Conservation (phyloP, 2,113 vertebrate genomes). For the Chauna torquata region DNA sequence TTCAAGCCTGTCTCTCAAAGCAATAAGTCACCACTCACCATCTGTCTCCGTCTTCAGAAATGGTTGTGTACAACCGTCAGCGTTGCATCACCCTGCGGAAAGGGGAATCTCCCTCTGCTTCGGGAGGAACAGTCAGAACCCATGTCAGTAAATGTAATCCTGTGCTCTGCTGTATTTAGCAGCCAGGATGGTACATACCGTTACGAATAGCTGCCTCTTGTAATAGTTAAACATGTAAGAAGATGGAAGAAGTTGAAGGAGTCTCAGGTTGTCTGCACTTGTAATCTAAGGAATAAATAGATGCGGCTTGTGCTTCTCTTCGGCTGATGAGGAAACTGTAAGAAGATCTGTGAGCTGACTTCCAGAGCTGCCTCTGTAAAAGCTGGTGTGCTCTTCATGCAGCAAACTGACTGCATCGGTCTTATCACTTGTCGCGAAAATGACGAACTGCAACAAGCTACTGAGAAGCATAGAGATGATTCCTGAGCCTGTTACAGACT, state of each 20-base stretch:
- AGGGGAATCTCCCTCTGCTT: constrained; percentile 34
- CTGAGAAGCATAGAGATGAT: background rate
- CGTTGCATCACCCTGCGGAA: background rate
- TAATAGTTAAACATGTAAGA: constrained; percentile 1
- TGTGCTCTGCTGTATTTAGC: background rate
- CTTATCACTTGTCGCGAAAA: background rate
- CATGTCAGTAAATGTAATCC: constrained; percentile 26
- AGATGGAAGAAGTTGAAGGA: constrained; percentile 13
- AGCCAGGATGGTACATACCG: constrained; percentile 13
- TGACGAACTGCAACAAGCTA: background rate
- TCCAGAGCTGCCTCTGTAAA: background rate
- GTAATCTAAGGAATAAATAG: constrained; percentile 34
- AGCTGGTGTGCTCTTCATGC: accelerated
- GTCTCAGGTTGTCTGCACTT: constrained; percentile 3
- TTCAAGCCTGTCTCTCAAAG: background rate
- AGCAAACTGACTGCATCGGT: background rate
- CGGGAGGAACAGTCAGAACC: background rate
- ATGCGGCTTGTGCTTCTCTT: background rate
- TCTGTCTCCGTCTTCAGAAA: constrained; percentile 32
- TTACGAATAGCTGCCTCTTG: background rate
- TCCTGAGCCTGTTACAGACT: background rate
- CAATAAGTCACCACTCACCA: constrained; percentile 11
- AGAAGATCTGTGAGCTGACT: background rate
- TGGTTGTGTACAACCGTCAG: constrained; percentile 11
- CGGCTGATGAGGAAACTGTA: background rate